Evolutionary conservation across 1,140 invertebrate genomes (phyloP), one percentile per base, ranked within the genome.

Genomic region (Drosophila asahinai): DNA sequence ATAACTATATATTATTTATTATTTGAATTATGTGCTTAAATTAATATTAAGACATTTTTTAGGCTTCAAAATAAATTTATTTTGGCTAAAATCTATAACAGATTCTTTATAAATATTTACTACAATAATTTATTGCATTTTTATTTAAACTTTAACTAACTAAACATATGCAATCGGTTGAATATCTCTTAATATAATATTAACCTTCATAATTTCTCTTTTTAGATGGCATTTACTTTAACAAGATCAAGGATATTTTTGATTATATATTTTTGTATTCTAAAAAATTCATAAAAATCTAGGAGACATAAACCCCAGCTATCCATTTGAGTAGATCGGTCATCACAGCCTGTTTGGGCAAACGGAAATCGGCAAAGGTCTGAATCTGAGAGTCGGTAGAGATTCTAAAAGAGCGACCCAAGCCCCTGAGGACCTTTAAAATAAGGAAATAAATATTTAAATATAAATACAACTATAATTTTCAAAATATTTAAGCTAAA

Each of bases 321-420:
- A 92, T 91, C 97, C 97, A 98, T 83, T 97, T 97, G 7, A 98
- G 93, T 95, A 98, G 96, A 1, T 97, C 97, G 1, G 97, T 94
- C 1, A 98, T 97, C 0, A 97, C 96, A 92, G 98, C 97, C n/a
- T 97, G 97, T 38, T 96, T 96, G 1, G 97, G 96, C 40, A 98
- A 93, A 62, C 97, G 95, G 42, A 96, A 94, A 81, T 98, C 97
- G 0, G 97, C 97, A 7, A 96, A 96, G 4, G 97, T 98, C 74
- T 96, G 95, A 25, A 96, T 96, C 72, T 97, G 96, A 48, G 95
- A 94, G 9, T 97, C 97, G 0, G 95, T 95, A 0, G 97, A 95
- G 22, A 98, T 96, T 43, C 97, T 94, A 94, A 98, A 98, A 1
- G 97, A 97, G 3, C 96, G 96, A 1, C 97, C 97, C 95, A 97